Conservation (phyloP, 2,113 vertebrate genomes). For the Solenodon paradoxus region DNA sequence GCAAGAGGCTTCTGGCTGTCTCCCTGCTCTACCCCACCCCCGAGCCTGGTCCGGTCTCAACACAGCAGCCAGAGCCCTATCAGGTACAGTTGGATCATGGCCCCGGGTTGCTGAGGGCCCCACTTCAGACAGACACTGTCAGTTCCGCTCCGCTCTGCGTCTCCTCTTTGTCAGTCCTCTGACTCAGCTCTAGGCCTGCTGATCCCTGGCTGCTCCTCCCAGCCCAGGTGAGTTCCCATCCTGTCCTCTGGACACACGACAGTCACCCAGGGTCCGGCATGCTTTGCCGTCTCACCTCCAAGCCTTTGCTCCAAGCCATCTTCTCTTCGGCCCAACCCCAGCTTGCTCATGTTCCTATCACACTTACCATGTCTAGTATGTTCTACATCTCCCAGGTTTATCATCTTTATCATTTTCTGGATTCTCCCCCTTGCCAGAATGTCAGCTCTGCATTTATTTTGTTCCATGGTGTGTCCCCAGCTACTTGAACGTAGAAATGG, state of each 20-base stretch:
- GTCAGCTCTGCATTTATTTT: neutral
- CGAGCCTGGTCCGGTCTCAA: neutral
- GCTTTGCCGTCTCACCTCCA: neutral
- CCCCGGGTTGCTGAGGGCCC: too few species aligned
- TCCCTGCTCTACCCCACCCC: too few species aligned
- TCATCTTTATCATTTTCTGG: neutral
- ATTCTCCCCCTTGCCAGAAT: neutral
- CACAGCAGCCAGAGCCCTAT: neutral
- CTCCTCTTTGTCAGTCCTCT: too few species aligned
- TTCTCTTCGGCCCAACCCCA: neutral
- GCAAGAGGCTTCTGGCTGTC: neutral
- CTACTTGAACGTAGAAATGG: neutral
- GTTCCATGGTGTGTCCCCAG: neutral
- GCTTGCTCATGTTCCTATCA: rapidly evolving
- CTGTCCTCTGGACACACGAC: neutral
- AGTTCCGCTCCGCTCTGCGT: too few species aligned
- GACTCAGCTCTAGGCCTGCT: neutral
- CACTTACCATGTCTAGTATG: neutral
- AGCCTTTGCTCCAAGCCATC: neutral
- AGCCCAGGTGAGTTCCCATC: neutral
- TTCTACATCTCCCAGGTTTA: neutral
- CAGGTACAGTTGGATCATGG: too few species aligned
- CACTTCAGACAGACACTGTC: too few species aligned
- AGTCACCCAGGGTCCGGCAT: neutral
- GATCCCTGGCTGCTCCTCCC: too few species aligned